Conservation (phyloP, 2,888 invertebrate genomes). For the Himalopsyche japonica region DNA sequence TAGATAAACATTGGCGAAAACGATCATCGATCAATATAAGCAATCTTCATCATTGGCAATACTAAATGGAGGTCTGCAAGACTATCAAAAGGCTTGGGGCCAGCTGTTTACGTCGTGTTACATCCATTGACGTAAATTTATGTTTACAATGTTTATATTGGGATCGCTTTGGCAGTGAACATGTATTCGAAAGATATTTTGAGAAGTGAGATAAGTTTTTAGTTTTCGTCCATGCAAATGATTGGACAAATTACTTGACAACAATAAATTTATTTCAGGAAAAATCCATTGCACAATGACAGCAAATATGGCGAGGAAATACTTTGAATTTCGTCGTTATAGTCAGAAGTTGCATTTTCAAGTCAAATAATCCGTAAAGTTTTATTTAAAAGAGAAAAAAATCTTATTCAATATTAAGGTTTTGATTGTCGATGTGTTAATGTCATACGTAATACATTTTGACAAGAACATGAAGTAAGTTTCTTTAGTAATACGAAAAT, state of each 20-base stretch:
- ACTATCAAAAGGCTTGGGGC: slow-evolving; percentile 9
- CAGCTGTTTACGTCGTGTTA: slow-evolving; percentile 33
- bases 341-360: too few species aligned
- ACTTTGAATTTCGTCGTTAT: not conserved
- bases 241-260: not conserved
- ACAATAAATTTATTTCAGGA: not conserved
- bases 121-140: slow-evolving; percentile 35
- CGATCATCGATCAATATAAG: not conserved
- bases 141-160: slow-evolving; percentile 33
- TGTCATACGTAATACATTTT: too few species aligned
- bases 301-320: not conserved
- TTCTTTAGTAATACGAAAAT: too few species aligned
- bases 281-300: not conserved
- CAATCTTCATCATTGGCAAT: slow-evolving; percentile 1
- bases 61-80: not conserved
- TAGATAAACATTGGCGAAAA: not conserved
- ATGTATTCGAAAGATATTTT: slow-evolving; percentile 36
- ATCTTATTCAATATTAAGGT: too few species aligned
- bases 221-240: not conserved
- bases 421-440: too few species aligned
- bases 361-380: too few species aligned
- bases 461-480: too few species aligned
- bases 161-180: slow-evolving; percentile 38
- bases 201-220: slow-evolving; percentile 30
- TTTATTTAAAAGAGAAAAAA: too few species aligned